Evolutionary conservation across 1,140 invertebrate species (phyloP).

Genomic region (Drosophila equinoxialis): DNA sequence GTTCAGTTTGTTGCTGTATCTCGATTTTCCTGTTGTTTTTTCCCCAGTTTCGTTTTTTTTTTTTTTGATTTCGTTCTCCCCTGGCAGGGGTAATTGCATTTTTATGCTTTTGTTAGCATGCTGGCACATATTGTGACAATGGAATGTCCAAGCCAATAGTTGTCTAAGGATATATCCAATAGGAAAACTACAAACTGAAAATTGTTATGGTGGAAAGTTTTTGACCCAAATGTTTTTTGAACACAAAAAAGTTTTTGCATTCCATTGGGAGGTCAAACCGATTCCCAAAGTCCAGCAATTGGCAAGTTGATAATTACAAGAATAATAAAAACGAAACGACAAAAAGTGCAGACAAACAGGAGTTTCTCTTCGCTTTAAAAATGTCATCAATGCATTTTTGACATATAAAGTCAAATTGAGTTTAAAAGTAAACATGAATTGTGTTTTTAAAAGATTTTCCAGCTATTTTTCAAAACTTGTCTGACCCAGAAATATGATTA

Average conservation of each 20-base stretch:
- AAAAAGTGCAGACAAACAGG: neutral
- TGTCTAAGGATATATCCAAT: conserved; percentile 39
- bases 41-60: neutral
- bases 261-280: conserved; percentile 28
- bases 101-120: conserved; percentile 67
- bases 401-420: neutral
- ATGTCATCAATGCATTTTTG: too few relatives aligned
- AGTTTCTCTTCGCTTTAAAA: neutral
- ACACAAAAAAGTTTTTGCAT: conserved; percentile 42
- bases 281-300: conserved; percentile 31
- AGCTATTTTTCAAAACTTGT: neutral
- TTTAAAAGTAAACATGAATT: neutral
- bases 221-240: conserved; percentile 68
- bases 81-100: conserved; percentile 68
- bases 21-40: conserved; percentile 12
- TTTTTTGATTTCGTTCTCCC: conserved; percentile 9
- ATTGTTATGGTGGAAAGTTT: conserved; percentile 63
- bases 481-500: conserved; percentile 41
- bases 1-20: neutral
- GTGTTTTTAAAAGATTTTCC: neutral
- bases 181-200: conserved; percentile 28
- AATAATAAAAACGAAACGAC: conserved; percentile 25
- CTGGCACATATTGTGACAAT: conserved; percentile 43
- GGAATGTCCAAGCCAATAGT: conserved; percentile 25
- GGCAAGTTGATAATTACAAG: conserved; percentile 39